Evolutionary conservation across 2,888 invertebrate genomes (phyloP), one percentile per base, ranked within the genome.

Genomic region (Caenorhabditis wallacei): DNA sequence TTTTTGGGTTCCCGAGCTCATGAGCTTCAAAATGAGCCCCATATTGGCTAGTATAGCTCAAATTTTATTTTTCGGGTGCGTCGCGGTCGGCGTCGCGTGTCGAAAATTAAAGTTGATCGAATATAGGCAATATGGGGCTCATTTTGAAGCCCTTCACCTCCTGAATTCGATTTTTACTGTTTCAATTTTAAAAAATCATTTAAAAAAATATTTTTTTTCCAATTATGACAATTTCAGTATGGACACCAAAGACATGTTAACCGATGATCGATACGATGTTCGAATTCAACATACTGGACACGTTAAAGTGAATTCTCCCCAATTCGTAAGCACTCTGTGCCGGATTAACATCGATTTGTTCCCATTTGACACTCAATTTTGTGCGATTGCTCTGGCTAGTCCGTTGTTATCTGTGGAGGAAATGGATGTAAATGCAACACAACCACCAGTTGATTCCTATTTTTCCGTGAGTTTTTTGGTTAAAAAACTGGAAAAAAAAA

Each of bases 301-400:
- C 54, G 86, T 91, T 16, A 91, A 91, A 75, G 87, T 91, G 56
- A 91, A 90, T 70, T 84, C 68, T 51, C 87, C 88, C 8, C 84
- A 91, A 68, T 91, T 89, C 56, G 89, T 90, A 37, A 88, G 86
- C 20, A 85, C 87, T 35, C 61, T 90, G 24, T 90, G 89, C 54
- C 85, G 88, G n/a, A 85, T 90, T 40, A 86, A 86, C 75, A 90
- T 89, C 64, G 90, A 90, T 51, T 79, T 89, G 57, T 90, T 90
- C 79, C 91, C 91, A 11, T 91, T 91, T 69, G 91, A 91, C 78
- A 89, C 90, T 8, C 89, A 91, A 78, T 91, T 89, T 68, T 91
- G 91, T 84, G 91, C 91, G 0, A 84, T 91, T 7, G 91, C 91
- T 13, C 66, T 91, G 48, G 91, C 91, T 16, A 89, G 89, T 61